Base-by-base conservation (phyloP, 2,797 vertebrate genomes). In the Cirrhinus mrigala region DNA sequence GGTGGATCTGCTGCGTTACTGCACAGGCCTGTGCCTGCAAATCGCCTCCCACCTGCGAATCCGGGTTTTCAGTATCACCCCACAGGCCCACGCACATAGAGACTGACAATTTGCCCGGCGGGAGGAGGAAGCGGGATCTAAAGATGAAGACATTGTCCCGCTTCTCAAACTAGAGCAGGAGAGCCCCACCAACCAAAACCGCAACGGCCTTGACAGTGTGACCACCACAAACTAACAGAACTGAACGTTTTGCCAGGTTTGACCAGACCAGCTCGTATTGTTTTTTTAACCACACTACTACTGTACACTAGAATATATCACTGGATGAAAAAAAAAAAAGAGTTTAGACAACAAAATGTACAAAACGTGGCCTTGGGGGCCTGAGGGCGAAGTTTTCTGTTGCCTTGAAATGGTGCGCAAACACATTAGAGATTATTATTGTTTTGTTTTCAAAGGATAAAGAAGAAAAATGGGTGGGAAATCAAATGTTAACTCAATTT, bases 31-130 rank as follows among this genome's bases (percentile, higher is more conserved):
- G 87, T 99, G 98, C 92, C 93, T 97, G 85, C 98, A 99, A 95
- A 99, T 99, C 89, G 96, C 98, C 82, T 93, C 95, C 86, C 97
- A 99, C 92, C 96, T 99, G 91, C 96, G 94, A 93, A 97, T 99
- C 94, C 92, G 66, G 33, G 95, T 99, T 91, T 99, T 99, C 95
- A 97, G 96, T 95, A 98, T 97, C 93, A 94, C 96, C 85, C 90
- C 92, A 89, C 96, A 94, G 90, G 94, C 96, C 95, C 92, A 96
- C 90, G 79, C 90, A 89, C 96, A 97, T 94, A 96, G 91, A 90
- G 97, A 99, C 94, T 98, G 97, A 98, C 94, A 92, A 92, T 91
- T 96, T 96, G 95, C 94, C 96, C 93, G 95, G 97, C 95, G 94
- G 96, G 96, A 96, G 96, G 94, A 97, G 95, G 91, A 93, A 62